Conservation (phyloP, 1,140 invertebrate species). For the Hermetia illucens region DNA sequence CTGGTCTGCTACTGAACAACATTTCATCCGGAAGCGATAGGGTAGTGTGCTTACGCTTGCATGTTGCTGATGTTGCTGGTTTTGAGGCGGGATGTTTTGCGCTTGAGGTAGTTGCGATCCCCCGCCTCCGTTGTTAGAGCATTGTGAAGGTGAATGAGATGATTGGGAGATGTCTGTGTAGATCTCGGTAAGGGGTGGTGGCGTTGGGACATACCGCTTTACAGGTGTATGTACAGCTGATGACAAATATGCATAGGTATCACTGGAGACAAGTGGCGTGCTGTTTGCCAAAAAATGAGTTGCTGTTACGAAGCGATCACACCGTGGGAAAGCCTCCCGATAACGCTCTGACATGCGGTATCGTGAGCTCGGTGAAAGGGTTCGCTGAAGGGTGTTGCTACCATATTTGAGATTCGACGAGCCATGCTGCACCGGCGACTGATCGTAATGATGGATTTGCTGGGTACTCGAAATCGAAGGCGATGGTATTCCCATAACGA, state of each 20-base stretch:
- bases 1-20: conserved; percentile 13
- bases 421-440: no score
- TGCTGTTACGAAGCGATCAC: conserved; percentile 10
- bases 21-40: conserved; percentile 19
- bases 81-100: conserved; percentile 10
- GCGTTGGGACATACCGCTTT: conserved; percentile 27
- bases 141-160: not conserved
- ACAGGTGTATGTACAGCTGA: conserved; percentile 28
- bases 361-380: conserved; percentile 19
- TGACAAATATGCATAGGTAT: conserved; percentile 20
- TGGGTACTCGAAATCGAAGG: no score
- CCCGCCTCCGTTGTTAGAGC: no score
- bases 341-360: conserved; percentile 17
- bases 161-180: conserved; percentile 6
- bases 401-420: no score
- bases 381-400: conserved; percentile 8
- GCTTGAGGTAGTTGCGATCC: conserved; percentile 1
- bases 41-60: conserved; percentile 12
- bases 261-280: conserved; percentile 11
- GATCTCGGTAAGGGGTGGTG: conserved; percentile 20
- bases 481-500: conserved; percentile 7
- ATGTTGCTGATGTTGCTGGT: not conserved
- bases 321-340: conserved; percentile 11
- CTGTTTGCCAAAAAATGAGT: conserved; percentile 6
- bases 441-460: no score